A percentile compares a stretch with the other conserved stretches of the same genome.
Conservation (phyloP, 2,113 vertebrate species). For the Platichthys stellatus region DNA sequence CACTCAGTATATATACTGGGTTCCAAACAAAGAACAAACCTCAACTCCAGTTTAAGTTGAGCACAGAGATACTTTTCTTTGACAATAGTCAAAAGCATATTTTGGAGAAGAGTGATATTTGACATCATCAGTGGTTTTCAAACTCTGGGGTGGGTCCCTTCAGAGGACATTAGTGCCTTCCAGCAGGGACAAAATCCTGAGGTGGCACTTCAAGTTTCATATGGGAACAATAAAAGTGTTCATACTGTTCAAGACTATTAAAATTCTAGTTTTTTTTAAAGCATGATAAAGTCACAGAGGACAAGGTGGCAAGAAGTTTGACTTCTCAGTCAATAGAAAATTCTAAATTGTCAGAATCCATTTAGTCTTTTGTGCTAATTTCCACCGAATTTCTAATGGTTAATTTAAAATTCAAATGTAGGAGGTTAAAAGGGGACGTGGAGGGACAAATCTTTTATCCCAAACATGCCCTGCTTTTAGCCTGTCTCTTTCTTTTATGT, state of each 20-base stretch:
- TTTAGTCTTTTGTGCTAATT: not conserved
- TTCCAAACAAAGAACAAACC: not conserved
- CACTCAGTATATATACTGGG: not conserved
- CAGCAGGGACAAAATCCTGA: not conserved
- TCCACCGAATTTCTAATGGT: not conserved
- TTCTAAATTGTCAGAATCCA: not conserved
- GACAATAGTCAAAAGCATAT: not conserved
- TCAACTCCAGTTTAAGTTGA: not conserved
- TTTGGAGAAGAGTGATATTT: not conserved
- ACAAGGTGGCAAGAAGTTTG: constrained; percentile 1
- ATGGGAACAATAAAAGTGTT: constrained; percentile 19
- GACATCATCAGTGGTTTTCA: not conserved
- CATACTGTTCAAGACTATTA: not conserved
- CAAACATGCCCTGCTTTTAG: not conserved
- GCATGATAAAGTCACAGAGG: constrained; percentile 9
- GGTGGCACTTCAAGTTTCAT: not conserved
- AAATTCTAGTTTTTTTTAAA: constrained; percentile 10
- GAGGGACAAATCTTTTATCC: not conserved
- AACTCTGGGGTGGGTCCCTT: not conserved
- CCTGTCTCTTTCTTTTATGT: not conserved
- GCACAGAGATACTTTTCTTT: not conserved
- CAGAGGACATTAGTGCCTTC: not conserved
- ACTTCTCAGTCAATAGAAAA: constrained; percentile 5
- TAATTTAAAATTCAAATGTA: not conserved
- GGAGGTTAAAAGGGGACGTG: not conserved